Conservation (phyloP, 1,140 invertebrate genomes). For the Monochamus saltuarius region DNA sequence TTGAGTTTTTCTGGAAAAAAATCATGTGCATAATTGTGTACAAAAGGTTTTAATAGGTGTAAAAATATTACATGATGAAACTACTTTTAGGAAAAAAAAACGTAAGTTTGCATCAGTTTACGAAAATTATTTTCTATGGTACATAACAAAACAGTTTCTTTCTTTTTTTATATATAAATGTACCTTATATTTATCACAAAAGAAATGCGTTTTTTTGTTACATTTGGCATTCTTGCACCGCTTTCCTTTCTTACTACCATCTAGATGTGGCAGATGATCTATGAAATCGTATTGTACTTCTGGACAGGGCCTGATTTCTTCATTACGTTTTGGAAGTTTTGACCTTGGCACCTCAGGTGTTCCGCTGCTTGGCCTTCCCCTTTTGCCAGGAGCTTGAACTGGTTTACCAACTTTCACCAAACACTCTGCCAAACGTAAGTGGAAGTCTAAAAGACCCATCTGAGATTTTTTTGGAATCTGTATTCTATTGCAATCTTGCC, state of each 20-base stretch:
- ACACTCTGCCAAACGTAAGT: conserved; percentile 5
- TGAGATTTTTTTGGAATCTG: conserved; percentile 10
- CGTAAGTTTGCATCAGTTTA: background rate
- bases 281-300: conserved; percentile 14
- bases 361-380: background rate
- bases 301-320: conserved; percentile 3
- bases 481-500: conserved; percentile 5
- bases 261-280: conserved; percentile 13
- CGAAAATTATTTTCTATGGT: conserved; percentile 2
- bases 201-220: conserved; percentile 9
- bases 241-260: conserved; percentile 5
- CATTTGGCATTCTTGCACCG: background rate
- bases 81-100: conserved; percentile 1
- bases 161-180: conserved; percentile 9
- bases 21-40: conserved; percentile 7
- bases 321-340: conserved; percentile 12
- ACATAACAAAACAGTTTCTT: conserved; percentile 8
- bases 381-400: background rate
- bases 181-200: background rate
- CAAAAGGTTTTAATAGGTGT: background rate
- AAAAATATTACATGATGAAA: conserved; percentile 1
- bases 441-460: conserved; percentile 12
- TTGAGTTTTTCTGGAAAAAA: conserved; percentile 1
- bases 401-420: conserved; percentile 5
- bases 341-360: background rate